phyloP scores from a whole-genome alignment of 1,140 invertebrate species.

The Gonioctena quinquepunctata region DNA sequence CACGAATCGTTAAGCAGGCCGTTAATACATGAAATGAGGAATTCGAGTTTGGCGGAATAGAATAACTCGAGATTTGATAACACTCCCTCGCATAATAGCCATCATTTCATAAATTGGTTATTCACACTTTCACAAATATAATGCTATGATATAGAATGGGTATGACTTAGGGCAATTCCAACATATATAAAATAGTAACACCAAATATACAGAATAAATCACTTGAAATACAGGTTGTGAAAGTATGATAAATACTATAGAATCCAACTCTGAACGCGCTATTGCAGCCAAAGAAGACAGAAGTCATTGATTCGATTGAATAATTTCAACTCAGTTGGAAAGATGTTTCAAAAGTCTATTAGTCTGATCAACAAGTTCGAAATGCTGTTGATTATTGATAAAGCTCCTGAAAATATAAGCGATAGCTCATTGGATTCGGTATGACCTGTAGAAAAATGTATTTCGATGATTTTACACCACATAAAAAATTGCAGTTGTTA shows the following conservation, averaged over 20 bases:
- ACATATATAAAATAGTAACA: too few species aligned
- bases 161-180: background rate
- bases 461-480: too few species aligned
- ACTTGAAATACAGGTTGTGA: background rate
- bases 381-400: too few species aligned
- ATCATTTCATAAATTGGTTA: background rate
- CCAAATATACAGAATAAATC: too few species aligned
- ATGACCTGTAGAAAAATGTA: too few species aligned
- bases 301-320: too few species aligned
- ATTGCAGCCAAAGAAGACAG: background rate
- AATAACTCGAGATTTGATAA: background rate
- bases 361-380: too few species aligned
- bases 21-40: background rate
- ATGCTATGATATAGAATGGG: background rate
- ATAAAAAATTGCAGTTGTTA: too few species aligned
- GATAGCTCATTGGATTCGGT: too few species aligned
- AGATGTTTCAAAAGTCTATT: too few species aligned
- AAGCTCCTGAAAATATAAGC: too few species aligned
- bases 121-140: background rate
- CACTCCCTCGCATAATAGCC: background rate
- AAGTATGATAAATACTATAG: background rate
- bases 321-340: too few species aligned
- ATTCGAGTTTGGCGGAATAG: background rate
- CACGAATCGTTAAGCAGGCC: background rate
- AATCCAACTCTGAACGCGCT: background rate